Percentiles rank a stretch among this genome's conserved stretches.
Evolutionary conservation across 2,113 vertebrate species (phyloP).

Genomic region (Rhinichthys klamathensis): DNA sequence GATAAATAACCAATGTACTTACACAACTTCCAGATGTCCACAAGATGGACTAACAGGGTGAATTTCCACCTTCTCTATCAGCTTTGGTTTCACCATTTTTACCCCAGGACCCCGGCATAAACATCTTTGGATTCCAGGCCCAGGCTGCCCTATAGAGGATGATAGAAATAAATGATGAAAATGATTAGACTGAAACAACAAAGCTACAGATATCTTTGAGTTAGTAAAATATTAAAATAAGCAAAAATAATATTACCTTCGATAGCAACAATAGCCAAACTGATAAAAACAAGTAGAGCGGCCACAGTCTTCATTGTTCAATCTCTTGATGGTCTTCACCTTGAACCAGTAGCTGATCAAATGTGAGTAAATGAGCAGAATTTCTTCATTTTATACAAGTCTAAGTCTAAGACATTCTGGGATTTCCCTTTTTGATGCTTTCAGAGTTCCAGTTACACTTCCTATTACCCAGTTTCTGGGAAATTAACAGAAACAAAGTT

Average conservation of each 20-base stretch:
- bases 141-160: slow-evolving; percentile 34
- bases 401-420: not conserved
- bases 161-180: not conserved
- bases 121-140: slow-evolving; percentile 23
- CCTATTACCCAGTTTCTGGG: too few relatives aligned
- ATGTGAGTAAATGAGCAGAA: not conserved
- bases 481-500: too few relatives aligned
- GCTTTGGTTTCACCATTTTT: not conserved
- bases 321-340: not conserved
- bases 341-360: not conserved
- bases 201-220: not conserved
- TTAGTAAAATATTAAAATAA: not conserved
- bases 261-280: slow-evolving; percentile 9
- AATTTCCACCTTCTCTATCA: slow-evolving; percentile 45
- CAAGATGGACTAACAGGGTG: slow-evolving; percentile 40
- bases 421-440: not conserved
- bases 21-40: slow-evolving; percentile 36
- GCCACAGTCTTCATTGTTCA: slow-evolving; percentile 47
- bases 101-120: slow-evolving; percentile 34
- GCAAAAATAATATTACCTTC: slow-evolving; percentile 31
- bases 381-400: not conserved
- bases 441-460: not conserved
- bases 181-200: not conserved
- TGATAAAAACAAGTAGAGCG: slow-evolving; percentile 27
- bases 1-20: not conserved